Evolutionary conservation across 1,140 invertebrate species (phyloP).

Genomic region (Tetramorium parvispinum): DNA sequence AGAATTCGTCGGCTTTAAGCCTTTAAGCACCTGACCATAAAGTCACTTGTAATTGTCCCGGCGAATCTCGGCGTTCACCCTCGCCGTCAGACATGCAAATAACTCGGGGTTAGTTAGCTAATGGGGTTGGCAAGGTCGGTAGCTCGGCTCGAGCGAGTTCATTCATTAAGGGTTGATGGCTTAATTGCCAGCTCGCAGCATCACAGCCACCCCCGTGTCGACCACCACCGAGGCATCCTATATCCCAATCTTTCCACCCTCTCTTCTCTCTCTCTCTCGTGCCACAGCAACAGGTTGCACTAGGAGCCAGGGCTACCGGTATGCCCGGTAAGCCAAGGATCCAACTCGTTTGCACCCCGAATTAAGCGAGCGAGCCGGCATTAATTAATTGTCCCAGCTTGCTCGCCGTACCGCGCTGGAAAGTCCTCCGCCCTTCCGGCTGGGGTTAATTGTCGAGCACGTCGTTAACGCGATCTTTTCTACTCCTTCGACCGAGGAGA

Average conservation of each 20-base stretch:
- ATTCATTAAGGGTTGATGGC: conserved; percentile 86
- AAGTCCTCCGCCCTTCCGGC: conserved; percentile 46
- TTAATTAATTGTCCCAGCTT: conserved; percentile 79
- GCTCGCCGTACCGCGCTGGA: conserved; percentile 64
- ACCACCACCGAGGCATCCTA: conserved; percentile 44
- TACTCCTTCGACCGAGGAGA: conserved; percentile 52
- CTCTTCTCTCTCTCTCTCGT: conserved; percentile 46
- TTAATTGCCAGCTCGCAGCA: conserved; percentile 85
- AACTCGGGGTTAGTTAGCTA: conserved; percentile 86
- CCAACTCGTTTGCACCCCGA: conserved; percentile 82
- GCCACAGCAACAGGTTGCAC: conserved; percentile 81
- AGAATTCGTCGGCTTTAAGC: conserved; percentile 83
- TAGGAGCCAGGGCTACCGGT: conserved; percentile 48
- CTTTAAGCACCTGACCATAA: conserved; percentile 85
- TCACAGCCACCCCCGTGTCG: conserved; percentile 75
- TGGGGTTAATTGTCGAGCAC: conserved; percentile 63
- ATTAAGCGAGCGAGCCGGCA: conserved; percentile 78
- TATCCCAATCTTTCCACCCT: conserved; percentile 65
- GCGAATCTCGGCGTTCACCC: conserved; percentile 83
- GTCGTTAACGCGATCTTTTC: conserved; percentile 72
- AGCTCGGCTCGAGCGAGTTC: conserved; percentile 78
- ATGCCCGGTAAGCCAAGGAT: conserved; percentile 67
- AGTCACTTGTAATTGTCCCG: conserved; percentile 83
- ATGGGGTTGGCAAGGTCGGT: conserved; percentile 81
- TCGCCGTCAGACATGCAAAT: conserved; percentile 84